Evolutionary conservation across 2,113 vertebrate genomes (phyloP), one percentile per base, ranked within the genome.

Genomic region (Barnardius zonarius): DNA sequence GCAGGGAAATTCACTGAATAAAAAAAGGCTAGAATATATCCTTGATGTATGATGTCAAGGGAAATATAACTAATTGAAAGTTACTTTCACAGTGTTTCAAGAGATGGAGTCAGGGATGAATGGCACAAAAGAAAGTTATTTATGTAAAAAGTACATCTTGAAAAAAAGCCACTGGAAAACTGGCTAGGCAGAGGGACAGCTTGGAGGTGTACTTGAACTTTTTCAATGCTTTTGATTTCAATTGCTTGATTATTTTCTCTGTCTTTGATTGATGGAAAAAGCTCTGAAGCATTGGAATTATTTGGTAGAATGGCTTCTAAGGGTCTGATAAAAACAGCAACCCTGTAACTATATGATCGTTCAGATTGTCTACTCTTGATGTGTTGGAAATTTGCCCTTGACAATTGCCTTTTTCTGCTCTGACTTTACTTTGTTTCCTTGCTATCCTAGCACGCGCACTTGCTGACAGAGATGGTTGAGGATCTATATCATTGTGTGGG

Each of bases 311-410:
- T 43, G 30, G 17, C 39, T 94, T 92, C 72, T 83, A 78, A 86
- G 86, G 68, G 64, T 92, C 76, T 95, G 76, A 83, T 37, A 83
- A 88, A 93, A 92, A 9, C 49, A 83, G 49, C n/a, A 93, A 5
- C 9, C 30, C 30, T 92, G 52, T 73, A 85, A 46, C 66, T 87
- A 76, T 84, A 1, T 30, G 48, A 52, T 86, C 81, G 19, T 63
- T 94, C 54, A 86, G 13, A 54, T 57, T 92, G 75, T 63, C 83
- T 92, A 5, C 75, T 95, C 22, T 68, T 61, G 37, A 41, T 44
- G 6, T 75, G 37, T 59, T 75, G 55, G 75, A 91, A 88, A 86
- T 64, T 75, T 64, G 13, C 63, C 83, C 39, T 59, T 77, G 63
- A 17, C n/a, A 88, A 43, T 67, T 84, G 31, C 5, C 6, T 74